Evolutionary conservation across 2,888 invertebrate genomes (phyloP), one percentile per base, ranked within the genome.

Genomic region (Acrocyrtus sp.): DNA sequence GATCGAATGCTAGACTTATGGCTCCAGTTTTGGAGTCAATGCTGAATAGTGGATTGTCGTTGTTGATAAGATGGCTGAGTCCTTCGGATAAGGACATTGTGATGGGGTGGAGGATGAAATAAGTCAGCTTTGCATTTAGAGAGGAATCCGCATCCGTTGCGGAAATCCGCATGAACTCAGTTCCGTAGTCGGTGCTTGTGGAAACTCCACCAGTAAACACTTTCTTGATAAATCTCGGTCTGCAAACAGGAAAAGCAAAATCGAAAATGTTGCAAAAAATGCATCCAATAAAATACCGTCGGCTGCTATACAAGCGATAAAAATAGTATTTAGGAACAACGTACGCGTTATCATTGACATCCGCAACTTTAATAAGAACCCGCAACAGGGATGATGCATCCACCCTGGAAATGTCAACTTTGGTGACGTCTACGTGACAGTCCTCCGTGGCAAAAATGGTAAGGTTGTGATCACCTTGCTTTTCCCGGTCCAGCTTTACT

Each of bases 161-260:
- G 34, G 92, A 91, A 0, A 95, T 87, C 77, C 89, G 88, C 92
- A 95, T 93, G 82, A 95, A 93, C 81, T 91, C 90, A 0, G 92
- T 90, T 0, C 95, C 96, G 84, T 96, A 96, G 83, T 94, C 92
- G 0, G 95, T 94, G 77, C 93, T 94, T 0, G 96, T 96, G 15
- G 96, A 95, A 1, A 98, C 93, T 1, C 97, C 97, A 0, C 96
- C 96, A 0, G 96, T 96, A 83, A 97, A 95, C 74, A 95, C 89
- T 78, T 89, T 88, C 73, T 90, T 91, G 2, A 88, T 85, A 83
- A 97, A 97, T 82, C 87, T 88, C 0, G 98, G 97, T 0, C 93
- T 87, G 84, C 45, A 65, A 69, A 51, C 26, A 73, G 26, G 15
- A 56, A 2, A 43, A 21, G 21, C 10, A 54, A 47, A 47, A 19